These are phyloP conservation scores for Hepsetus odoe DNA, from an alignment of 2,113 vertebrate species.

Conservation along the genomic window DNA sequence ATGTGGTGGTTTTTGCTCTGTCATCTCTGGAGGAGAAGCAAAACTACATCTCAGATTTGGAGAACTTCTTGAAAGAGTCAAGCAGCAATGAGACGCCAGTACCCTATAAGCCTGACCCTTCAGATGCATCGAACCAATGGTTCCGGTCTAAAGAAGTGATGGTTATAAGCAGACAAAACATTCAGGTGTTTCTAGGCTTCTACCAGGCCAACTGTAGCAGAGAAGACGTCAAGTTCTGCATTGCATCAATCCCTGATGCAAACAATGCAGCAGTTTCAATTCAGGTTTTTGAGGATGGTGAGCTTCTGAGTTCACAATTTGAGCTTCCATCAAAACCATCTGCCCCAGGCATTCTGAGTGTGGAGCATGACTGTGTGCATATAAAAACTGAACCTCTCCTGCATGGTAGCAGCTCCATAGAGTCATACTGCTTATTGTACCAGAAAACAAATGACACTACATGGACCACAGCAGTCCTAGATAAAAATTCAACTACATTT, in stretches of 20 bases:
- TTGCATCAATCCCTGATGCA: conserved; percentile 47
- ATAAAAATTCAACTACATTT: conserved; percentile 13
- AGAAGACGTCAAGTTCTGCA: conserved; percentile 35
- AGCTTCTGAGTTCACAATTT: conserved; percentile 33
- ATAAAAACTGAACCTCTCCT: conserved; percentile 31
- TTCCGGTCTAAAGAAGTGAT: no score
- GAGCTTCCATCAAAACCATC: conserved; percentile 51
- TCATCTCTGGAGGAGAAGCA: conserved; percentile 32
- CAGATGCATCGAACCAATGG: conserved; percentile 35
- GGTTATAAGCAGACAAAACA: no score
- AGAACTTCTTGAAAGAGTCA: conserved; percentile 37
- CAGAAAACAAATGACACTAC: conserved; percentile 5
- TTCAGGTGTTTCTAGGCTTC: conserved; percentile 51
- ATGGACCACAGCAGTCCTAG: conserved; percentile 36
- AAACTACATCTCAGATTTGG: conserved; percentile 15
- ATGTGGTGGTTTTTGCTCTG: conserved; percentile 43
- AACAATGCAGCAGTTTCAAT: conserved; percentile 32
- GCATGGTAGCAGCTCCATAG: conserved; percentile 18
- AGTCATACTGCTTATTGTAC: conserved; percentile 41
- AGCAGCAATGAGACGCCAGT: neutral
- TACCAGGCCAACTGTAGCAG: conserved; percentile 37
- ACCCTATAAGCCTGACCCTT: conserved; percentile 1
- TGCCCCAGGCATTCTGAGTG: neutral
- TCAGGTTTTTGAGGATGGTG: conserved; percentile 48
- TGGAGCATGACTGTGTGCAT: conserved; percentile 42